phyloP scores from a whole-genome alignment of 2,113 vertebrate species.

The Mus spicilegus region DNA sequence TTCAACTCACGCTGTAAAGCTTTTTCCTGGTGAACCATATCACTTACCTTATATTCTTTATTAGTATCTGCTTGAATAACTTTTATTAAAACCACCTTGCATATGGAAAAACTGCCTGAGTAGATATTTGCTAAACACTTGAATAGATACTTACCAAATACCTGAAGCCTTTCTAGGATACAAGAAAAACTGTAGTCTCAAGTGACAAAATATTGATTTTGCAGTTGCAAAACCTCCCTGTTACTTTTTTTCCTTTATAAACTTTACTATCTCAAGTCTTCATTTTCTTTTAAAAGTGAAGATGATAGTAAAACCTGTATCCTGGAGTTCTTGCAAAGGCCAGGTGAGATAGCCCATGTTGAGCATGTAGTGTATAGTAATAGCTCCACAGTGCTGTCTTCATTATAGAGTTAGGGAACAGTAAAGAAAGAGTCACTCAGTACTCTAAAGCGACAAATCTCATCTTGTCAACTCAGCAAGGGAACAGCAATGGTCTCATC shows the following conservation, averaged over 20 bases:
- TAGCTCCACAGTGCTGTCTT: not conserved
- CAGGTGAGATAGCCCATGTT: not conserved
- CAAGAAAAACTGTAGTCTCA: not conserved
- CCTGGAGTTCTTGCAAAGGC: not conserved
- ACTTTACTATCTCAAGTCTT: not conserved
- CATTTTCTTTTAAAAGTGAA: not conserved
- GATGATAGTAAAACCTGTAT: not conserved
- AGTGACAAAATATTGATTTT: not conserved
- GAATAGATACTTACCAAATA: not conserved
- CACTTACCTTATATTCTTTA: not conserved
- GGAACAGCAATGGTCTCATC: not conserved
- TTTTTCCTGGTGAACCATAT: not conserved
- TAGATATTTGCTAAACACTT: not conserved
- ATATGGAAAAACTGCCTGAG: not conserved
- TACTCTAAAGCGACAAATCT: not conserved
- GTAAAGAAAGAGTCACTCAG: not conserved
- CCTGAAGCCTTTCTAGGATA: not conserved
- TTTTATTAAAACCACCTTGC: not conserved
- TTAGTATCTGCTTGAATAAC: not conserved
- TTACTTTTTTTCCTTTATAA: not conserved
- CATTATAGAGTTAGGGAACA: not conserved
- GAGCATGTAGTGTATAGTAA: not conserved
- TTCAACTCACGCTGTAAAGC: not conserved
- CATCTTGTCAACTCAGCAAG: not conserved
- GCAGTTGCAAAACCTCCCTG: not conserved